Percentiles rank a stretch among this genome's conserved stretches.
These are phyloP conservation scores for Cataglyphis livida DNA, from an alignment of 2,888 invertebrate species.

Conservation along the genomic window DNA sequence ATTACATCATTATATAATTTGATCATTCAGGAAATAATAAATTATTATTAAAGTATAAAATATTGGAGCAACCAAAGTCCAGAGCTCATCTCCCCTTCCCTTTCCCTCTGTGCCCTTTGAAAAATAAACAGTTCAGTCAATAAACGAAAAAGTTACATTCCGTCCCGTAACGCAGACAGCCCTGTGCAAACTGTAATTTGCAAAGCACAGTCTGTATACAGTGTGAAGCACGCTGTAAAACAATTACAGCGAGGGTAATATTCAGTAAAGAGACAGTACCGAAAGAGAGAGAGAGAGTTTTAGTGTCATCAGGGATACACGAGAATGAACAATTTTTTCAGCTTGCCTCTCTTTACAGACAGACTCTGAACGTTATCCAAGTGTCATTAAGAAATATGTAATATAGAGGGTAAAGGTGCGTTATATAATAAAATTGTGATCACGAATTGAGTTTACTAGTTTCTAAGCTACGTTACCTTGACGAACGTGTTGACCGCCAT, in stretches of 20 bases:
- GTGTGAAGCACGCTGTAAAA: constrained; percentile 79
- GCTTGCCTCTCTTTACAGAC: constrained; percentile 80
- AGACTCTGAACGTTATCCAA: constrained; percentile 79
- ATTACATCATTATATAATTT: constrained; percentile 17
- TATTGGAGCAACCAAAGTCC: constrained; percentile 79
- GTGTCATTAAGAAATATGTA: constrained; percentile 72
- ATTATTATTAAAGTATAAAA: neutral
- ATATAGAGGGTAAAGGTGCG: constrained; percentile 27
- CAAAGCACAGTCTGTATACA: constrained; percentile 81
- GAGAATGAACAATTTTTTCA: constrained; percentile 65
- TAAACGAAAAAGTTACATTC: constrained; percentile 75
- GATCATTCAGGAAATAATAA: constrained; percentile 7
- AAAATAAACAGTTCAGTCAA: constrained; percentile 84
- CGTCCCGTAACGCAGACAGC: constrained; percentile 82
- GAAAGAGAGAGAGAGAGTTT: no score
- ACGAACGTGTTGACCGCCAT: constrained; percentile 99
- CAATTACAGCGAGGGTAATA: constrained; percentile 44
- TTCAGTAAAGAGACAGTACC: neutral
- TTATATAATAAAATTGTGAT: constrained; percentile 71
- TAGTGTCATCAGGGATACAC: neutral
- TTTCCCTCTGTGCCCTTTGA: constrained; percentile 83
- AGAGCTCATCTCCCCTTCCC: constrained; percentile 71
- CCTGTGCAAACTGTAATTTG: constrained; percentile 82
- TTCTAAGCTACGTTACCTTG: constrained; percentile 90
- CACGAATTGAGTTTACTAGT: constrained; percentile 58